Base-by-base conservation (phyloP, 1,140 invertebrate species). In the Lepidurus couesii region DNA sequence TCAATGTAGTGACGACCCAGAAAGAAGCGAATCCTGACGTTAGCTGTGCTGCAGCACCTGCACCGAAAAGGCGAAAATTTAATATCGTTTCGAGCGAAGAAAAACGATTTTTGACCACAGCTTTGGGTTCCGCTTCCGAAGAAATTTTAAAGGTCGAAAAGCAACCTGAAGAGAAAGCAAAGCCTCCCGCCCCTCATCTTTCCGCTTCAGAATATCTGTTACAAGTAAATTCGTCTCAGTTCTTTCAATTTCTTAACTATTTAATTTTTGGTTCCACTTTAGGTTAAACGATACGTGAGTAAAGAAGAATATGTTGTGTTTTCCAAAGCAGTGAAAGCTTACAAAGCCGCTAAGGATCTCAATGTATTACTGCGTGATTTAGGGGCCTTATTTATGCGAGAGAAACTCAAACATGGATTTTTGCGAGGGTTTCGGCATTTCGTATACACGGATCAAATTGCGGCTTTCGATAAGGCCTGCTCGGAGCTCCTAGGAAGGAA, bases 361-460 rank as follows among this genome's bases (percentile, higher is more conserved):
- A 5, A 42, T 26, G 21, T 24, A 44, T 77, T 42, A n/a, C 44
- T 77, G 43, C 21, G 34, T n/a, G 43, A 77, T 77, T 77, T 26
- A 10, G 43, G 44, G 16, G n/a, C 34, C 24, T 16, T 45, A 9
- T 77, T 42, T 42, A 7, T 77, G 45, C 7, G 11, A 73, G n/a
- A 73, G 75, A 77, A 77, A 42, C 43, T 7, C 10, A 77, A 42
- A 44, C 44, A 74, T 44, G 21, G 44, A 21, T 78, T 53, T 65
- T 43, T 73, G 34, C 24, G 13, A 75, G 78, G 74, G 8, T 79
- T 79, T 75, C 73, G 78, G n/a, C 74, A 74, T 34, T 79, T 79
- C 24, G 9, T 79, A 1, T 43, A 44, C 1, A 79, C 44, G 73
- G 73, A 74, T 24, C 42, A 79, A 47, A 47, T 74, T 44, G 26